Conservation (phyloP, 2,888 invertebrate species). For the Machimus rusticus region DNA sequence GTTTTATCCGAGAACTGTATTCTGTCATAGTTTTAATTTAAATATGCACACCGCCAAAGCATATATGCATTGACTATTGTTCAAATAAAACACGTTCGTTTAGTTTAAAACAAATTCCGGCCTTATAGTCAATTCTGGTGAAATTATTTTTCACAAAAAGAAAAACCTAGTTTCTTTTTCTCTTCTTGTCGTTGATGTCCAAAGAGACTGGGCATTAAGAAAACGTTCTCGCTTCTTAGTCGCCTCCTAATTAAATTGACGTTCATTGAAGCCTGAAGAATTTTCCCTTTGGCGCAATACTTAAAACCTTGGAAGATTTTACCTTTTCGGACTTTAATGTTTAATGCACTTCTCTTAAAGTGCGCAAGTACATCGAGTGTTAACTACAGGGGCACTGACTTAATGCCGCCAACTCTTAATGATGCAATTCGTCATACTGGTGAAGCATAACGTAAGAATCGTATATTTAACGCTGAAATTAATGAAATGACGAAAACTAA, state of each 20-base stretch:
- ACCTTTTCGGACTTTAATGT: background rate
- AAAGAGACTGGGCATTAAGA: background rate
- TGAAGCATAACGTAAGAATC: background rate
- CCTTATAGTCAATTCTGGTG: no score
- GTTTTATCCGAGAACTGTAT: no score
- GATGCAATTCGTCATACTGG: conserved; percentile 14
- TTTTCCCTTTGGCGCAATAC: conserved; percentile 1
- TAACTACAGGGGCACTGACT: background rate
- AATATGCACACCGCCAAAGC: no score
- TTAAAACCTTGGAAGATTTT: background rate
- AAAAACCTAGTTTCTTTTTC: no score
- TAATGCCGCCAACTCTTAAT: background rate
- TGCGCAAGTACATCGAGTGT: background rate
- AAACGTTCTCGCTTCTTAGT: background rate
- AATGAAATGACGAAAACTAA: conserved; percentile 26
- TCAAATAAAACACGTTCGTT: no score
- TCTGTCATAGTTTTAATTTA: background rate
- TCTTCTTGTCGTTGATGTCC: background rate
- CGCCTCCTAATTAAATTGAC: conserved; percentile 23
- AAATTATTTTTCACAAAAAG: no score
- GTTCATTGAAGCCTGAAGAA: conserved; percentile 25
- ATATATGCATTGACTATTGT: no score
- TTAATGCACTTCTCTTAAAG: background rate
- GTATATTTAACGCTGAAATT: conserved; percentile 19
- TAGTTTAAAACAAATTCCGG: no score